Evolutionary conservation across 2,888 invertebrate genomes (phyloP), one percentile per base, ranked within the genome.

Genomic region (Brenthis ino): DNA sequence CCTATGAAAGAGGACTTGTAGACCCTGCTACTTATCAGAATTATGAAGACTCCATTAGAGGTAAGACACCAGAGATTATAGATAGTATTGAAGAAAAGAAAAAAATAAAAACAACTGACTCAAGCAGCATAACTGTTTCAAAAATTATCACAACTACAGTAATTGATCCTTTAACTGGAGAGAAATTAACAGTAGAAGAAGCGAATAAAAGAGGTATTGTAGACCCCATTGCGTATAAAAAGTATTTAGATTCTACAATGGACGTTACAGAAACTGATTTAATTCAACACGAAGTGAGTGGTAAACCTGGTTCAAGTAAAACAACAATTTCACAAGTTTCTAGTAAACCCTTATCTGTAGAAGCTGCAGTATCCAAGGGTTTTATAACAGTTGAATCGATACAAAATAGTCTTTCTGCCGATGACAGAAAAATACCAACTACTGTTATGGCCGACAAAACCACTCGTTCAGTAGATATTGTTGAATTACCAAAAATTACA

Each of bases 141-240:
- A 67, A 70, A 63, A 13, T 57, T 16, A 28, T 33, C 48, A 37
- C 58, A 14, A 57, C 54, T 47, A 67, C 56, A 20, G 47, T 64
- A 16, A 37, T 64, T 64, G 96, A 98, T 85, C 96, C 97, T 2
- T 94, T 94, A 77, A 95, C 96, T 4, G 96, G 96, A 4, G 95
- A 96, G 80, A 94, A 95, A 77, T 91, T 97, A 70, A 95, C 96
- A 11, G 93, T 96, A 56, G 95, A 96, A 81, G 95, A 81, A 33
- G 84, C 83, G 5, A 78, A 95, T 68, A 94, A 95, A 79, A 93
- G 94, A 70, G 96, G 96, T 12, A 85, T 94, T 57, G 51, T 60
- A 12, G 68, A 72, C n/a, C n/a, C 61, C 24, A 54, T 74, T 11
- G 77, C 81, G 5, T 79, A 81, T 68, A 81, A 82, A 73, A 75